Conservation (phyloP, 23 tunicate genomes). For the Pegea sp. region DNA sequence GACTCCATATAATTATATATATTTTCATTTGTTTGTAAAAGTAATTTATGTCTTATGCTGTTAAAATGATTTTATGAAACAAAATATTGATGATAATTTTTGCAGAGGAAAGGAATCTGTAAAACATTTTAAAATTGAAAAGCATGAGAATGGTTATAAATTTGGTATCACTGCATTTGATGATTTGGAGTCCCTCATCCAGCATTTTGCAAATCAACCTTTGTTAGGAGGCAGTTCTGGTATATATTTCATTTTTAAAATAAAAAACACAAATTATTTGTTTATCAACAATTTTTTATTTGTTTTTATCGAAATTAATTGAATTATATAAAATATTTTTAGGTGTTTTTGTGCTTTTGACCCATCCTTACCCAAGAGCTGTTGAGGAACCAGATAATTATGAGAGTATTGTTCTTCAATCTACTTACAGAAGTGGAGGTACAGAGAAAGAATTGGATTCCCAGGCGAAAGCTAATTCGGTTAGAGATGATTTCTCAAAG, state of each 20-base stretch:
- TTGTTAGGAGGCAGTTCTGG: conserved; percentile 82
- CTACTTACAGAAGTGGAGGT: conserved; percentile 77
- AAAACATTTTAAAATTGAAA: conserved; percentile 68
- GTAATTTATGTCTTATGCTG: no score
- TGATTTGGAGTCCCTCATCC: conserved; percentile 39
- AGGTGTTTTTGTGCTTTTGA: conserved; percentile 53
- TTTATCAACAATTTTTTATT: no score
- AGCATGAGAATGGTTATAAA: conserved; percentile 29
- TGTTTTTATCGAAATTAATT: no score
- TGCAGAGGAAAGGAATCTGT: conserved; percentile 76
- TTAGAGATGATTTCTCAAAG: conserved; percentile 3
- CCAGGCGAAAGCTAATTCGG: conserved; percentile 63
- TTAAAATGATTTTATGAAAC: no score
- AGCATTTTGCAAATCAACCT: conserved; percentile 90
- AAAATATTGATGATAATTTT: no score
- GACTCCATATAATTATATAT: no score
- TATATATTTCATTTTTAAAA: no score
- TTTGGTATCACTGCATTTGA: conserved; percentile 88
- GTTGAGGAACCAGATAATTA: conserved; percentile 93
- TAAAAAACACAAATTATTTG: no score
- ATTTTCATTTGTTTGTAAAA: no score
- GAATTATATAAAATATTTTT: no score
- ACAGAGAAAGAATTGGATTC: conserved; percentile 44
- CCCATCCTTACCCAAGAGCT: conserved; percentile 60
- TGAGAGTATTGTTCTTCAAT: conserved; percentile 67